Evolutionary conservation across 2,888 invertebrate species (phyloP), one percentile per base, ranked within the genome.

Genomic region (Ganaspis brasiliensis): DNA sequence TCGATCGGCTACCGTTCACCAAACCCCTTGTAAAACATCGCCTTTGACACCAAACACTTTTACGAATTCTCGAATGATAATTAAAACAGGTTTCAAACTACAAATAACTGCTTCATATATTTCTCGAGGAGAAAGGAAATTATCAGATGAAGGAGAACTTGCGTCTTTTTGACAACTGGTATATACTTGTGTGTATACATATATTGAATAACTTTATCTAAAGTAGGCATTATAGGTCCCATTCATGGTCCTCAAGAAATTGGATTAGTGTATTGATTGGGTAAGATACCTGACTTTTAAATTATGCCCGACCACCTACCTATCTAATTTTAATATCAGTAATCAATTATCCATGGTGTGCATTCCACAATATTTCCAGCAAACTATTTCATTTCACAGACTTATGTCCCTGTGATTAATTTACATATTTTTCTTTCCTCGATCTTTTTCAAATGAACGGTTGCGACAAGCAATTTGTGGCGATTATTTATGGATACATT

Each of bases 1-100:
- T 74, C 78, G 71, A 77, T 79, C 79, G 76, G 74, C 67, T 76
- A 67, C 67, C 67, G 67, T 67, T 67, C 67, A 61, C 61, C 37
- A 12, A 37, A 35, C 45, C 45, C 24, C 67, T 45, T 67, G 67
- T 45, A 67, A 67, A 67, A 67, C 45, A 67, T 67, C 67, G 45
- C 14, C 21, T 45, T 67, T 67, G 67, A 67, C 24, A 45, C 67
- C n/a, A 14, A 67, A 67, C 67, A 45, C 67, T 67, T 67, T 67
- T 45, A 24, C 24, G 26, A 45, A 67, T 26, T 1, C 67, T 24
- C 24, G 24, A 67, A 67, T 9, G 16, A 67, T 67, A 24, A 67
- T 67, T 67, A 67, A 45, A 67, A 67, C 56, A 56, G 56, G 56
- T 56, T 56, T 67, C 45, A 21, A 67, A 67, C 40, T 67, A 67